Evolutionary conservation across 92 coral and sea anemone genomes (phyloP).

Genomic region (Parazoanthus atlanticus): DNA sequence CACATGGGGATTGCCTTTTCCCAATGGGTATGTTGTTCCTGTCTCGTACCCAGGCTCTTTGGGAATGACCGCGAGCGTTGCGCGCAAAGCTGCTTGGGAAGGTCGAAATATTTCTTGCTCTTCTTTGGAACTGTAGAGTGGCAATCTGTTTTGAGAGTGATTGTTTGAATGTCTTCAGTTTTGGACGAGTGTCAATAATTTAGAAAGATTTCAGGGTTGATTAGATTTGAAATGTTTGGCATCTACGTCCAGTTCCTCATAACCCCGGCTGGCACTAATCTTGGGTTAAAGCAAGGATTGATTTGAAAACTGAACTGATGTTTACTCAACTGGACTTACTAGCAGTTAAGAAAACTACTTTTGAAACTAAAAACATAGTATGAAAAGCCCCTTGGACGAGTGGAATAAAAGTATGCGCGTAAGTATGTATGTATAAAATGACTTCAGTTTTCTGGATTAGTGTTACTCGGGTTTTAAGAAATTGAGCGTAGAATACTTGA

Average conservation of each 20-base stretch:
- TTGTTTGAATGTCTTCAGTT: background rate
- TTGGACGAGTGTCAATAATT: background rate
- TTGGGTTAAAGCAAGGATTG: background rate
- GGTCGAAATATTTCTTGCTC: background rate
- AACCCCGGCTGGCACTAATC: background rate
- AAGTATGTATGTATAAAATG: too few species aligned
- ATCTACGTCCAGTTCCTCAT: background rate
- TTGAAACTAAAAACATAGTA: too few species aligned
- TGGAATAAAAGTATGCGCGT: too few species aligned
- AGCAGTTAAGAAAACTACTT: background rate
- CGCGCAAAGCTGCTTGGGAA: too few species aligned
- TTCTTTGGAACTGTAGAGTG: background rate
- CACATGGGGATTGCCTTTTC: slow-evolving; percentile 84
- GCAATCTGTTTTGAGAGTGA: background rate
- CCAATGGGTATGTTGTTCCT: slow-evolving; percentile 81
- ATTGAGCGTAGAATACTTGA: too few species aligned
- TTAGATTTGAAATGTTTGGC: background rate
- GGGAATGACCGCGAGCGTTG: too few species aligned
- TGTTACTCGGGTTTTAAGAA: too few species aligned
- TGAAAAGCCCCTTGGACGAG: too few species aligned
- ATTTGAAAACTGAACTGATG: background rate
- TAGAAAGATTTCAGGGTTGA: background rate
- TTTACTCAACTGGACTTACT: background rate
- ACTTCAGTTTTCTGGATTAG: too few species aligned
- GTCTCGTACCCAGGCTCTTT: background rate